Base-by-base conservation (phyloP, 2,797 vertebrate genomes). In the Mastacembelus armatus region DNA sequence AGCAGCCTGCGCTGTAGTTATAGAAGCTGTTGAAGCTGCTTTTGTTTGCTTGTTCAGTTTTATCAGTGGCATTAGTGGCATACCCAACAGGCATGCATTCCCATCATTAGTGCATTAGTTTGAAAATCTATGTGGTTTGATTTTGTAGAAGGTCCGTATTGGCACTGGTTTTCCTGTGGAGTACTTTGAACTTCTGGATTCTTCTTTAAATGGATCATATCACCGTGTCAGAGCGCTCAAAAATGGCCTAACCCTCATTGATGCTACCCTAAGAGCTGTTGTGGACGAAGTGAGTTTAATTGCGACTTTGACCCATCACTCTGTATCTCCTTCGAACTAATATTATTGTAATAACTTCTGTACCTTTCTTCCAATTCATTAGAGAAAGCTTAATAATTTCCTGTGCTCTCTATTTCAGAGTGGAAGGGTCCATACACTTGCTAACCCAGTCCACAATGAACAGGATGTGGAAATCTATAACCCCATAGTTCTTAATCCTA, bases 401-500 rank as follows among this genome's bases (percentile, higher is more conserved):
- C 62, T 72, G 40, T 54, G 24, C 3, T 61, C 22, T 76, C 7
- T 85, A 60, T 92, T 87, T 65, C 78, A 99, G 97, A 91, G 91
- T 43, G 96, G 96, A 85, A 90, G 73, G 2, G 86, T 95, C 50
- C 93, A 94, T 22, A 62, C 84, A 0, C 91, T 99, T 0, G 74
- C 81, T 61, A 93, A 93, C 71, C 95, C 96, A 0, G 93, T 98
- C 63, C 89, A 81, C 88, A 99, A 95, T 83, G 95, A 96, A 77
- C 98, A 99, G 90, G 97, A 99, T 54, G 96, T 97, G 29, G 97
- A 99, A 85, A 96, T 99, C 74, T 96, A 96, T 51, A 75, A 94
- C 65, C 96, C 97, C 5, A 96, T 99, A 78, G 80, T 95, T 21
- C 95, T 99, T 22, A 88, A 82, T 40, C 98, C 97, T 5, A 91